Base-by-base conservation (phyloP, 2,797 vertebrate species). In the Hoplostethus atlanticus region DNA sequence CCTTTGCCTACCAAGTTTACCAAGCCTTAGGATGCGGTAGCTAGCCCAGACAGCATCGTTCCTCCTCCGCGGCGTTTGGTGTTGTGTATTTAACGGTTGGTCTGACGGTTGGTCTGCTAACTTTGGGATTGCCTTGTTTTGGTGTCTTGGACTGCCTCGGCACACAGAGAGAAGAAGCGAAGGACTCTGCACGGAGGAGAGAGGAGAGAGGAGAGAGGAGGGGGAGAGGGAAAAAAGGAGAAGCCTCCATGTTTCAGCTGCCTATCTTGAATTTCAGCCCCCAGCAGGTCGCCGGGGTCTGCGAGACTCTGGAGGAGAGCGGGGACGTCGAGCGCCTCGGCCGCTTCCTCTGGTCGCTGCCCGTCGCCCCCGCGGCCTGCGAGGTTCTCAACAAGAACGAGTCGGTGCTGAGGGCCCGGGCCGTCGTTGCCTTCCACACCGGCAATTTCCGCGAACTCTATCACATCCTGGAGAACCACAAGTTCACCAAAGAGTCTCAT, bases 261-360 rank as follows among this genome's bases (percentile, higher is more conserved):
- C 98, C 98, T 84, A 97, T 98, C 92, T 93, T 99, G 92, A 99
- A 98, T 95, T 99, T 99, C 92, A 99, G 98, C 93, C 97, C 98
- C 93, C 97, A 98, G 98, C 98, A 99, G 93, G 98, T 99, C 87
- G 98, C 98, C 90, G 98, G 98, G 96, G 98, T 99, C 88, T 99
- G 98, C 92, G 98, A 99, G 96, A 99, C 98, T 83, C 94, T 99
- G 94, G 98, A 99, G 92, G 98, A 99, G 87, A 99, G 98, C 92
- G 98, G 98, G 80, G 98, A 99, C 91, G 96, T 99, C 72, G 98
- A 99, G 92, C 97, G 98, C 85, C 95, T 99, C 84, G 98, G 98
- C 73, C 98, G 98, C 92, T 99, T 99, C 94, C 96, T 99, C 70
- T 99, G 98, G 98, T 99, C 98, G 80, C 95, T 99, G 90, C 98